Conservation (phyloP, 2,888 invertebrate species). For the Mythimna pallens region DNA sequence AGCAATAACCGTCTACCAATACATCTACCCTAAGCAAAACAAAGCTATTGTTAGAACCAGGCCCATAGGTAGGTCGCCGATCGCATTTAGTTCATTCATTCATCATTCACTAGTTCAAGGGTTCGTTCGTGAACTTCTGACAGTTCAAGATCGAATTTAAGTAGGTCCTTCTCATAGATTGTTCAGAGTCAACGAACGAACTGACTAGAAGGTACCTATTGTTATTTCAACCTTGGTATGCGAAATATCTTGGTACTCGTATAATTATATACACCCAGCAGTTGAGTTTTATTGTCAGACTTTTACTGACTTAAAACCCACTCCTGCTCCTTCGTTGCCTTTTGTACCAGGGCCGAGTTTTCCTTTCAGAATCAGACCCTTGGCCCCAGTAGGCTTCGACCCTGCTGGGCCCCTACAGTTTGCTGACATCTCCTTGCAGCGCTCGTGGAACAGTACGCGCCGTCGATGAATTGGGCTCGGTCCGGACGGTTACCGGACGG, state of each 20-base stretch:
- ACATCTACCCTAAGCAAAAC: slow-evolving; percentile 24
- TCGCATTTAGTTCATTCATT: slow-evolving; percentile 40
- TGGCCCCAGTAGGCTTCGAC: too few species aligned
- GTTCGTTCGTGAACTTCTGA: slow-evolving; percentile 42
- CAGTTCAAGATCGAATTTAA: slow-evolving; percentile 26
- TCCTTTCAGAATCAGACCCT: too few species aligned
- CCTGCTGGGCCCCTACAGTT: too few species aligned
- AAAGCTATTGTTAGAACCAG: slow-evolving; percentile 48
- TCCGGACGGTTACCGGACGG: too few species aligned
- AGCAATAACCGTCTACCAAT: slow-evolving; percentile 10
- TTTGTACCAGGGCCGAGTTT: too few species aligned
- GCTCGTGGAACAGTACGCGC: too few species aligned
- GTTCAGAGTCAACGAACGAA: slow-evolving; percentile 12
- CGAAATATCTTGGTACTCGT: neutral
- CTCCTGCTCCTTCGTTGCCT: too few species aligned
- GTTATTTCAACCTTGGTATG: neutral
- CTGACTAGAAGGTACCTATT: neutral
- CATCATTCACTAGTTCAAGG: slow-evolving; percentile 49
- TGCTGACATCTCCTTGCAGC: too few species aligned
- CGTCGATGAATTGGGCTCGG: too few species aligned
- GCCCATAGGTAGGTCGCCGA: slow-evolving; percentile 16
- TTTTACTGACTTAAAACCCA: too few species aligned
- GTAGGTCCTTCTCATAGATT: slow-evolving; percentile 5
- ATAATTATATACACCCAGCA: neutral
- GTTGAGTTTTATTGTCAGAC: too few species aligned